Conservation (phyloP, 1,140 invertebrate species). For the Cataglyphis hispanica region DNA sequence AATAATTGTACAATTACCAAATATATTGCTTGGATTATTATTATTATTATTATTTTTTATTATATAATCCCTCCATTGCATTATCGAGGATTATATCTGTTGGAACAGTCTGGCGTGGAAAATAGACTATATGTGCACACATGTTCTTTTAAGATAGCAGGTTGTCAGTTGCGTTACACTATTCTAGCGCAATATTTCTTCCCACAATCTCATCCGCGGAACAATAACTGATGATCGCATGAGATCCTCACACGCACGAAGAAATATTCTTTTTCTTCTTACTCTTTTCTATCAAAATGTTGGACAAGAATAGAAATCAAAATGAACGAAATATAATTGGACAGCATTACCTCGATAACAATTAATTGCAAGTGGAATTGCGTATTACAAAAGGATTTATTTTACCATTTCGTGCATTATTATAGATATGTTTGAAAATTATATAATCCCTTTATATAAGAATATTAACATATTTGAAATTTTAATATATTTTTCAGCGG, state of each 20-base stretch:
- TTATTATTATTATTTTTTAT: not conserved
- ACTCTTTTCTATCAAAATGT: constrained; percentile 13
- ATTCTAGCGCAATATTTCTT: constrained; percentile 56
- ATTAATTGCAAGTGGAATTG: constrained; percentile 27
- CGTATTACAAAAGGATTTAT: not conserved
- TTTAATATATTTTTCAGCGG: not conserved
- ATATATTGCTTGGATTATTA: constrained; percentile 28
- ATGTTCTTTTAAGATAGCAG: constrained; percentile 40
- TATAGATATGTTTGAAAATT: not conserved
- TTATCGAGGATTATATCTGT: not conserved
- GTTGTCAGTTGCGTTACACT: constrained; percentile 45
- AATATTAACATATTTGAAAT: constrained; percentile 6
- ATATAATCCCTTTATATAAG: not conserved
- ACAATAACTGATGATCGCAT: constrained; percentile 70
- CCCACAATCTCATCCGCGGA: constrained; percentile 40
- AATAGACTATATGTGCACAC: constrained; percentile 33
- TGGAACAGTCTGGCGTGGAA: constrained; percentile 9
- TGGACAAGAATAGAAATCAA: constrained; percentile 10
- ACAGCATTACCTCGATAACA: not conserved
- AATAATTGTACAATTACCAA: constrained; percentile 2
- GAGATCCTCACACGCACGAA: constrained; percentile 75
- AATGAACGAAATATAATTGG: not conserved
- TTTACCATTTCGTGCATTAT: not conserved
- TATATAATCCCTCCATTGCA: constrained; percentile 15
- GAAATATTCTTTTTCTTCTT: constrained; percentile 56